Conservation (phyloP, 2,888 invertebrate species). For the Melipona bicolor region DNA sequence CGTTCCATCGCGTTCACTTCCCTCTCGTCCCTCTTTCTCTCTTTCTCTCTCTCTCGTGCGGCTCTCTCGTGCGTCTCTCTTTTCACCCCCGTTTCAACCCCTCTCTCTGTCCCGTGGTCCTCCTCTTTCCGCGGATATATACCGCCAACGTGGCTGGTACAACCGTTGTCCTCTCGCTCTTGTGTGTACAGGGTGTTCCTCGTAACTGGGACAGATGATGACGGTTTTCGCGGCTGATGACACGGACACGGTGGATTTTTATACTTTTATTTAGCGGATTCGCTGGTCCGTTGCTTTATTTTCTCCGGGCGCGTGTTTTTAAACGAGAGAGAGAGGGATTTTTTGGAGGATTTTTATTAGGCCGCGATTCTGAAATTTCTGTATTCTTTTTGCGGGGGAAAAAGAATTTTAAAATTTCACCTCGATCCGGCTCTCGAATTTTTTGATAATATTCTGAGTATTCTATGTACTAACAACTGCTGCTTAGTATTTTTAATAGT, state of each 20-base stretch:
- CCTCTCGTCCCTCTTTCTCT: background rate
- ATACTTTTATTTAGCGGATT: too few relatives aligned
- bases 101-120: background rate
- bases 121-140: background rate
- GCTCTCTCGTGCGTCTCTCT: background rate
- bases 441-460: too few relatives aligned
- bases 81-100: constrained; percentile 1
- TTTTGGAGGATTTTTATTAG: too few relatives aligned
- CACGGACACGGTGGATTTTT: background rate
- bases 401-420: too few relatives aligned
- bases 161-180: background rate
- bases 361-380: too few relatives aligned
- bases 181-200: background rate
- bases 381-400: too few relatives aligned
- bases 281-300: too few relatives aligned
- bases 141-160: background rate
- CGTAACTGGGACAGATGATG: background rate
- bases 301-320: background rate
- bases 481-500: too few relatives aligned
- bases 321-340: background rate
- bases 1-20: constrained; percentile 33
- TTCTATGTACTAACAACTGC: too few relatives aligned
- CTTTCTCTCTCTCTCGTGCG: background rate
- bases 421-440: too few relatives aligned
- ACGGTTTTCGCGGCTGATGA: background rate